Percentiles rank a stretch among this genome's conserved stretches.
Conservation (phyloP, 2,888 invertebrate genomes). For the Phragmatobia fuliginosa region DNA sequence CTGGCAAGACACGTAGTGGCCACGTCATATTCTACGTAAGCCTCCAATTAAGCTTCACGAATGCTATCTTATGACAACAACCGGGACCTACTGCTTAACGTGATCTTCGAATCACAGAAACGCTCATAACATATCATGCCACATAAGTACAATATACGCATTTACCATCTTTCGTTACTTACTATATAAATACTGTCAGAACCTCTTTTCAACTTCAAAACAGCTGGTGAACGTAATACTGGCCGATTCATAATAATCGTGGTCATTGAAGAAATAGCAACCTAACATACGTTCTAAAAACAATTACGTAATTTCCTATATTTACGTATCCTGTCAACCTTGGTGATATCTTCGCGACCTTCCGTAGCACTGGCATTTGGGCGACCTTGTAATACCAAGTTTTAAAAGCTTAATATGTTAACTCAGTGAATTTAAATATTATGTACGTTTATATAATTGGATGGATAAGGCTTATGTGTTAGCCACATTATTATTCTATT, state of each 20-base stretch:
- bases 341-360: conserved; percentile 95
- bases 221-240: not conserved
- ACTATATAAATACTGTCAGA: not conserved
- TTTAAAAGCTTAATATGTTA: conserved; percentile 26
- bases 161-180: not conserved
- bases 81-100: no score
- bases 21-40: no score
- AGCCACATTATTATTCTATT: conserved; percentile 2
- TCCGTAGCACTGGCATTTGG: conserved; percentile 96
- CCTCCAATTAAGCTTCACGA: no score
- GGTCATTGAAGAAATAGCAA: not conserved
- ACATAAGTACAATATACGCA: no score
- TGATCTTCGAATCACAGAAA: no score
- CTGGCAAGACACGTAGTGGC: no score
- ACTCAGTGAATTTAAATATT: conserved; percentile 19
- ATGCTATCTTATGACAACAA: no score
- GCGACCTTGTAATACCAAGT: conserved; percentile 88
- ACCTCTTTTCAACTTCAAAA: not conserved
- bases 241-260: not conserved
- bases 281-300: conserved; percentile 18
- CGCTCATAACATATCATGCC: no score
- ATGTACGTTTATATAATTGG: conserved; percentile 16
- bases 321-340: conserved; percentile 93
- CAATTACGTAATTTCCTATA: conserved; percentile 64
- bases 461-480: conserved; percentile 16